Evolutionary conservation across 2,113 vertebrate species (phyloP), one percentile per base, ranked within the genome.

Genomic region (Limanda limanda): DNA sequence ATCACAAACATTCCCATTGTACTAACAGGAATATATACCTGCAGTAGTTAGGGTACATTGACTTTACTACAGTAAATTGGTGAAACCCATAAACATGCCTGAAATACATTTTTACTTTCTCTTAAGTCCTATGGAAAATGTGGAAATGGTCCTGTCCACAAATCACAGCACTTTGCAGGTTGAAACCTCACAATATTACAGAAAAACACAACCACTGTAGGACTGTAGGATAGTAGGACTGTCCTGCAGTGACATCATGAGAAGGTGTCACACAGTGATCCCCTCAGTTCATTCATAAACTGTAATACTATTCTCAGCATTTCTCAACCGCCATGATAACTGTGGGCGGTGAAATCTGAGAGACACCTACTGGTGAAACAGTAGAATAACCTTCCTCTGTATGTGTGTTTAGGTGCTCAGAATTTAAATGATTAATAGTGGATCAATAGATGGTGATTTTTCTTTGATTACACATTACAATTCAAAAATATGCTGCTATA

Each of bases 351-450:
- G 61, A 82, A 79, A 90, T 55, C 79, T 90, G 75, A 84, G 93
- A 90, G 93, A 85, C 93, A 82, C 85, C 94, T 94, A 86, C 77
- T 93, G 94, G 90, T 83, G 64, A 72, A 75, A 71, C 2, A n/a
- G 25, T 7, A 27, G 79, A 86, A 79, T 45, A 51, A 65, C 63
- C 55, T 10, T 25, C 11, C 31, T 31, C 31, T 31, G 31, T 42
- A 10, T 45, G n/a, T 48, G 45, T 31, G 23, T 23, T 27, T 37
- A 24, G 24, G 6, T 21, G 3, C 60, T 40, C 13, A 76, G 27
- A 64, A 62, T 15, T 57, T 2, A 52, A 42, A 48, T 18, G 14
- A 18, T 18, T 3, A 37, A 37, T 37, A 37, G 35, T 37, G 35
- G 35, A 37, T 1, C 35, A 37, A 37, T 37, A 51, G 14, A 51